Evolutionary conservation across 1,140 invertebrate species (phyloP).

Genomic region (Ostrea denselamellosa): DNA sequence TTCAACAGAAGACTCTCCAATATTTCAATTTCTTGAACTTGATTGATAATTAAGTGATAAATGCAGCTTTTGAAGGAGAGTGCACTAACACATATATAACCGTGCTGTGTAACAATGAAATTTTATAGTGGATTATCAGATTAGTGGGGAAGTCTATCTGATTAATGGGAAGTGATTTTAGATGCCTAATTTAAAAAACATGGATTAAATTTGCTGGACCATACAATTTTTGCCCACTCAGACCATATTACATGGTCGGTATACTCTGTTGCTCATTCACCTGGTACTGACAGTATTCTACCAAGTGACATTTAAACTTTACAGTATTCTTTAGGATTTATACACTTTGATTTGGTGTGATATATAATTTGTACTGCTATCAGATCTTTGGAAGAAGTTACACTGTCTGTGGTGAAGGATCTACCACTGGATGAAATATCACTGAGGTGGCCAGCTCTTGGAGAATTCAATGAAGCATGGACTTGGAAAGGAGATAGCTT

Average conservation of each 20-base stretch:
- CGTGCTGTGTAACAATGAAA: too few relatives aligned
- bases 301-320: background rate
- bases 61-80: background rate
- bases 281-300: background rate
- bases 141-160: background rate
- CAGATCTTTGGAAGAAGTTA: background rate
- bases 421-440: constrained; percentile 1
- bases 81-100: background rate
- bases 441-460: background rate
- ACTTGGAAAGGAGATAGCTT: background rate
- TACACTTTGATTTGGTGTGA: background rate
- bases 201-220: background rate
- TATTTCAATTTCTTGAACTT: background rate
- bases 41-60: background rate
- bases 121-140: constrained; percentile 2
- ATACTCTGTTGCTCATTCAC: background rate
- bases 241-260: background rate
- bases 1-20: background rate
- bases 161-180: background rate
- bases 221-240: background rate
- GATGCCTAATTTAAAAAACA: background rate
- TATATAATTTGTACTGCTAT: background rate
- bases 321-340: background rate
- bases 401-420: background rate
- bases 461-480: background rate